Conservation (phyloP, 2,797 vertebrate species). For the Phaenicophaeus curvirostris region DNA sequence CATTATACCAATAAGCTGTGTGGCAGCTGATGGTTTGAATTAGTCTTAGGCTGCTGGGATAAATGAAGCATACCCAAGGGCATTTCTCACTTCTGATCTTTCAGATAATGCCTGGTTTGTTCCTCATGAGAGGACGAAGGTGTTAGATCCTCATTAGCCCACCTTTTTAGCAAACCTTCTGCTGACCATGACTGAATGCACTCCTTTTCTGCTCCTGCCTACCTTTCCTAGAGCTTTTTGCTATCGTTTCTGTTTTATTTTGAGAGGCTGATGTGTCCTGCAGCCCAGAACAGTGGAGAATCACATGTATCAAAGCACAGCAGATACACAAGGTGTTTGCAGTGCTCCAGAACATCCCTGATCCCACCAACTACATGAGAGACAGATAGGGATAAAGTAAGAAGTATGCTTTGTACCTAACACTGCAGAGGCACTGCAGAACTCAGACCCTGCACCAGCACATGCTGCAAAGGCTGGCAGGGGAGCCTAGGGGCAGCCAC, state of each 20-base stretch:
- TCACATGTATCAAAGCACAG: not conserved
- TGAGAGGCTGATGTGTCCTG: not conserved
- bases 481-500: not conserved
- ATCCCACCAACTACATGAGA: rapidly evolving
- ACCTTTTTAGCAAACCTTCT: not conserved
- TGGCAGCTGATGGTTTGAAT: not conserved
- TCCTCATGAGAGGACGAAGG: not conserved
- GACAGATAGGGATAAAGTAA: not conserved
- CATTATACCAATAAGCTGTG: not conserved
- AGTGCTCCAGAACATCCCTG: not conserved
- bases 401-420: not conserved
- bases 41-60: not conserved
- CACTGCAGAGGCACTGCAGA: not conserved
- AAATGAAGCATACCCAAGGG: not conserved
- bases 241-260: not conserved
- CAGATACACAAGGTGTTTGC: not conserved
- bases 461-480: not conserved
- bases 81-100: slow-evolving; percentile 4
- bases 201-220: not conserved
- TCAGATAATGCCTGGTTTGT: not conserved
- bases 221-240: not conserved
- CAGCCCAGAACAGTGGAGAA: not conserved
- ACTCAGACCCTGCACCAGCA: not conserved
- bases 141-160: not conserved
- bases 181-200: not conserved